phyloP scores from a whole-genome alignment of 2,113 vertebrate species.

The Ameiurus melas region DNA sequence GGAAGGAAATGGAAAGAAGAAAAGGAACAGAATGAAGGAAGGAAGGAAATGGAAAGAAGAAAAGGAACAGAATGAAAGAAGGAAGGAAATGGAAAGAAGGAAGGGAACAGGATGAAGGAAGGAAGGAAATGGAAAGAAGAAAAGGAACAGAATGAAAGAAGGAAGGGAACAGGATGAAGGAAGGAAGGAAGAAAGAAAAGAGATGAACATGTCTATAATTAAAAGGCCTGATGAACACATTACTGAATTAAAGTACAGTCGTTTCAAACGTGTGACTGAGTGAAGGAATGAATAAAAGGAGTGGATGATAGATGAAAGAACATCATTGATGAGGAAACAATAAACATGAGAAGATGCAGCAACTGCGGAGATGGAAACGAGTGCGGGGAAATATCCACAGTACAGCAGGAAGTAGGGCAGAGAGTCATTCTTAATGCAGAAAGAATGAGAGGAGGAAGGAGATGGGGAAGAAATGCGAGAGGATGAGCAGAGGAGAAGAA shows the following conservation, averaged over 20 bases:
- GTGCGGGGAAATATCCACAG: neutral
- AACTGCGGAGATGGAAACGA: neutral
- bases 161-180: neutral
- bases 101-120: neutral
- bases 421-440: slow-evolving; percentile 27
- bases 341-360: neutral
- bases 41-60: too few species aligned
- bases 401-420: slow-evolving; percentile 22
- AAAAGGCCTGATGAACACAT: neutral
- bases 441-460: slow-evolving; percentile 12
- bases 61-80: too few species aligned
- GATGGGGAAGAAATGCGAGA: neutral
- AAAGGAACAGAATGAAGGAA: too few species aligned
- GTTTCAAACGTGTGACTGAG: neutral
- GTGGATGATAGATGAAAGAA: neutral
- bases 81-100: neutral
- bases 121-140: too few species aligned
- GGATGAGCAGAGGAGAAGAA: neutral
- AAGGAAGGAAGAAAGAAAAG: neutral
- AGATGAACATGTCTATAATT: neutral
- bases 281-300: neutral
- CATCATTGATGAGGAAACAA: neutral
- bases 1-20: too few species aligned
- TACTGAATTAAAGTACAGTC: neutral
- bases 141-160: neutral